Percentiles rank a stretch among this genome's conserved stretches.
Evolutionary conservation across 2,797 vertebrate genomes (phyloP).

Genomic region (Peromyscus melanophrys): DNA sequence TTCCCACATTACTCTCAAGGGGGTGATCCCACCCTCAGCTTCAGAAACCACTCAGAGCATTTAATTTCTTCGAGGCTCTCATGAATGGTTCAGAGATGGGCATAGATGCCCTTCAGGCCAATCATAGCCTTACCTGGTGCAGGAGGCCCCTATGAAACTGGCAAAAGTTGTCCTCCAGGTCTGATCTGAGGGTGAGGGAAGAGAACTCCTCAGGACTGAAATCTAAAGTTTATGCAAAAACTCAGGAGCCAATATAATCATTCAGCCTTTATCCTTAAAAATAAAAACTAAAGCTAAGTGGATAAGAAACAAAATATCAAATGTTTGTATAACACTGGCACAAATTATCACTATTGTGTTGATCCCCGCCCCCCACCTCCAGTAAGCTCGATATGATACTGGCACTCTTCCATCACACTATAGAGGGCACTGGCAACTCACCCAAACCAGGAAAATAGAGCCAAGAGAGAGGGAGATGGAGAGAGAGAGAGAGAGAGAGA

Average conservation of each 20-base stretch:
- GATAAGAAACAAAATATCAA: background rate
- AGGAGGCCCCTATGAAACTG: background rate
- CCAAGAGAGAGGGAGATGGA: background rate
- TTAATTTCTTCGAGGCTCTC: background rate
- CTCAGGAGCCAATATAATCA: background rate
- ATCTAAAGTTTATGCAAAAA: background rate
- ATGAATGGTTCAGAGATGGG: background rate
- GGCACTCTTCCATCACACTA: background rate
- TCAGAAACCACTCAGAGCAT: background rate
- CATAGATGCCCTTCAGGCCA: background rate
- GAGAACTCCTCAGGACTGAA: background rate
- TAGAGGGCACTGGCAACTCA: background rate
- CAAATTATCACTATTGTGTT: background rate
- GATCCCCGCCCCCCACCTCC: background rate
- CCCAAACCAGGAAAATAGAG: background rate
- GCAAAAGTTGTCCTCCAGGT: background rate
- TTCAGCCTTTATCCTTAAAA: background rate
- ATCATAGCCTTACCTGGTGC: background rate
- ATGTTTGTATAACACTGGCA: background rate
- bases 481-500: too few relatives aligned
- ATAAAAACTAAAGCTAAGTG: background rate
- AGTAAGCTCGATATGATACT: background rate
- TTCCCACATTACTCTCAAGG: background rate
- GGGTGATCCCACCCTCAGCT: background rate
- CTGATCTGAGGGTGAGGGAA: background rate